These are phyloP conservation scores for Automeris io DNA, from an alignment of 2,888 invertebrate genomes.

Conservation along the genomic window DNA sequence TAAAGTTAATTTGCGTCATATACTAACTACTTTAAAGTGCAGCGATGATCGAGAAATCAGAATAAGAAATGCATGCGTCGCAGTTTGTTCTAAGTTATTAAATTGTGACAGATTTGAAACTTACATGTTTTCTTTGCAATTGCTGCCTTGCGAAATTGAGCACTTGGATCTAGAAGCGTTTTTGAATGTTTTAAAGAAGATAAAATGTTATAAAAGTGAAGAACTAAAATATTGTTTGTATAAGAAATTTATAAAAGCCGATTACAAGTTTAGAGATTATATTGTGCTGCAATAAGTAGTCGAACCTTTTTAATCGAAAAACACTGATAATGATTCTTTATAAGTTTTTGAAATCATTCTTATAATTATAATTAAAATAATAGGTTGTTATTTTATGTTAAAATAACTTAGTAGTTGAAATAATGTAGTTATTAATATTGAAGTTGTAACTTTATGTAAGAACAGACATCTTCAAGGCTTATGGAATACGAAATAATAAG, in stretches of 20 bases:
- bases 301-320: too few species aligned
- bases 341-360: too few species aligned
- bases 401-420: too few species aligned
- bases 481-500: too few species aligned
- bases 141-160: constrained; percentile 21
- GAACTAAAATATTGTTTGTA: constrained; percentile 24
- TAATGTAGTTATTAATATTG: too few species aligned
- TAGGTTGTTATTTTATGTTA: too few species aligned
- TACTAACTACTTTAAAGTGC: background rate
- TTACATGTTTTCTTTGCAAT: constrained; percentile 23
- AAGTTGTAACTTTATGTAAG: too few species aligned
- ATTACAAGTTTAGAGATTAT: constrained; percentile 12
- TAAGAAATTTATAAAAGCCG: constrained; percentile 20
- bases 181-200: constrained; percentile 15
- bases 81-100: constrained; percentile 11
- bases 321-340: too few species aligned
- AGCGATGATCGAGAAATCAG: background rate
- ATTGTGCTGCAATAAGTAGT: too few species aligned
- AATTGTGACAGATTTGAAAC: constrained; percentile 15
- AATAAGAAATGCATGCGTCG: constrained; percentile 6
- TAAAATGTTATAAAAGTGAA: constrained; percentile 19
- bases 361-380: too few species aligned
- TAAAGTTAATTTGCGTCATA: background rate
- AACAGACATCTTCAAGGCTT: too few species aligned
- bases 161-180: constrained; percentile 12